Percentiles rank a stretch among this genome's conserved stretches.
Conservation (phyloP, 2,113 vertebrate genomes). For the Vulpes ferrilata region DNA sequence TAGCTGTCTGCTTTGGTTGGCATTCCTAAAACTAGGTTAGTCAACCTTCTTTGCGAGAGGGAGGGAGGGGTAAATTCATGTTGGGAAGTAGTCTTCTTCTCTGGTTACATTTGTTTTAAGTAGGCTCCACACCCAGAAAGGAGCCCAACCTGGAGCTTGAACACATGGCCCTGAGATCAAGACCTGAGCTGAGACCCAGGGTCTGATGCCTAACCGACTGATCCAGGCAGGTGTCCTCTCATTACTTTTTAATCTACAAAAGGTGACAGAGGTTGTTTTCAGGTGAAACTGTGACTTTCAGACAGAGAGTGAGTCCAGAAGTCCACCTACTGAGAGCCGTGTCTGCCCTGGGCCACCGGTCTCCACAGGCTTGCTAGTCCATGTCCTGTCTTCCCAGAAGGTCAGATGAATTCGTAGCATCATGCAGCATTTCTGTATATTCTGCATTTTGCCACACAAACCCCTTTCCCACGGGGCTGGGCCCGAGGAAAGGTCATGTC, state of each 20-base stretch:
- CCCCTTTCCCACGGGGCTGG: neutral
- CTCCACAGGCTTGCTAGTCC: accelerated
- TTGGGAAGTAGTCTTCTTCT: neutral
- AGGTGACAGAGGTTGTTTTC: neutral
- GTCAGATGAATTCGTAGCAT: neutral
- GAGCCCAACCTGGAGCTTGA: neutral
- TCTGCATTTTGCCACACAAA: neutral
- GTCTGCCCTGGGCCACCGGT: neutral
- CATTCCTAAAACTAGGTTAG: neutral
- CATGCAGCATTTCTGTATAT: neutral
- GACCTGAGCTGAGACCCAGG: neutral
- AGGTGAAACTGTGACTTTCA: neutral
- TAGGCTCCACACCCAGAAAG: neutral
- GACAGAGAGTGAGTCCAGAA: neutral
- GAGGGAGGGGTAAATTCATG: neutral
- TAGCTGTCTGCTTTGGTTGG: neutral
- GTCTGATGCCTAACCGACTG: neutral
- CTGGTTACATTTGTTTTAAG: neutral
- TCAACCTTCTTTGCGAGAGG: neutral
- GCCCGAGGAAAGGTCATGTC: neutral
- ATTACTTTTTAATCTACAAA: neutral
- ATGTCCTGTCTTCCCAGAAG: neutral
- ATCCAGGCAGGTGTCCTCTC: neutral
- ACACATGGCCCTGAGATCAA: neutral
- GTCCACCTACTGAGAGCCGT: neutral